Base-by-base conservation (phyloP, 2,888 invertebrate genomes). In the Diplolepis rosae region DNA sequence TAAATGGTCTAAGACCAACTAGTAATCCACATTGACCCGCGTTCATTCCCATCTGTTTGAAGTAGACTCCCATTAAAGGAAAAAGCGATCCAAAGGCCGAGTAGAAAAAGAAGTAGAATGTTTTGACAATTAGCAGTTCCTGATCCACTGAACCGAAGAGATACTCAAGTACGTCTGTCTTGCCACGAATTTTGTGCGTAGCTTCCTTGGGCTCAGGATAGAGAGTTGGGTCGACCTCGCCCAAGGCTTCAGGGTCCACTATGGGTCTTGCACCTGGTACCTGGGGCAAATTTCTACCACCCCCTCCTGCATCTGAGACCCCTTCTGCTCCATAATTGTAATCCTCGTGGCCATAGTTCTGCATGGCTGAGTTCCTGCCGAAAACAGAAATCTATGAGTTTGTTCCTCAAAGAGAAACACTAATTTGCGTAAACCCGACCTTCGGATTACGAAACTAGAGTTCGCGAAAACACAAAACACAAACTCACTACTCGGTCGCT, bases 31-130 rank as follows among this genome's bases (percentile, higher is more conserved):
- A 96, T 88, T 98, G 98, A 18, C 95, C 95, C 0, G 98, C 96
- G 90, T 98, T 98, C 98, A 99, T 98, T 73, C 98, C 98, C 94
- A 99, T 95, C 91, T 99, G 99, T 90, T 99, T 99, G 92, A 99
- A 99, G 90, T 99, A 99, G 54, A 99, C 97, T 42, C 98, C 99
- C 95, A 99, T 96, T 74, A 99, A 91, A 0, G 99, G 99, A 88
- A 99, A 99, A 15, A 99, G 92, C 0, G 98, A 98, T 5, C 99
- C 99, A 88, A 99, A 99, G 1, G 99, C 98, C 50, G 98, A 97
- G 90, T 98, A 99, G 91, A 99, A 99, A 92, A 98, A 98, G 90
- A 99, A 98, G 89, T 99, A 99, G 90, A 99, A 99, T 24, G 96
- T 94, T 90, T 99, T 99, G 80, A 98, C 97, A 68, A 98, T 94